Evolutionary conservation across 2,797 vertebrate genomes (phyloP), one percentile per base, ranked within the genome.

Genomic region (Urophycis tenuis): DNA sequence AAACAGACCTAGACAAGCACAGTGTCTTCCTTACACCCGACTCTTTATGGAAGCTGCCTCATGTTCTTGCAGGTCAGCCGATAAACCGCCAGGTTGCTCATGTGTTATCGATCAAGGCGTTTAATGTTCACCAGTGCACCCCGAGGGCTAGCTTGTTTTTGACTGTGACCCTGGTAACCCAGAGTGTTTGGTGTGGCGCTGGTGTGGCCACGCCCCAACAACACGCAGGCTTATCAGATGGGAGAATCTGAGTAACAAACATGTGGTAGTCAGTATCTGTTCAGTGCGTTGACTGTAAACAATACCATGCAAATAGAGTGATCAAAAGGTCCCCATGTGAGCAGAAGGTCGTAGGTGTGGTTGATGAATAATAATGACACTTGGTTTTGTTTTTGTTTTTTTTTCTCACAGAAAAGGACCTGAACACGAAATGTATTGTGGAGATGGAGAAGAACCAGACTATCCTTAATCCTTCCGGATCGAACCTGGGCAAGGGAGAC

Each of bases 391-490:
- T 53, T 75, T 39, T 84, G 32, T 71, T 45, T 45, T n/a, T 67
- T 25, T 67, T 67, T n/a, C 84, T 77, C 75, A 82, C 90, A 94
- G 94, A 94, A 90, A 94, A 93, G 85, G 94, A 94, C 78, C 80
- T 94, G 75, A 94, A 94, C 89, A 94, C 94, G 30, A 94, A 94
- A 92, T 94, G 93, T 86, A 90, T 94, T 29, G 89, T 94, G 88
- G 94, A 94, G 73, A 94, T 94, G 94, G 84, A 86, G 78, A 93
- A 92, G 77, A 94, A 93, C 87, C 94, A 94, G 87, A 94, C 94
- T 0, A 83, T 93, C 83, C 91, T 94, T 75, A 84, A 93, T 77
- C 93, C 94, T 8, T 80, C 89, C 0, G 89, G 90, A 53, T 74
- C 79, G 8, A 93, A 93, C 84, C 88, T 93, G 35, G 90, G 90